phyloP scores from a whole-genome alignment of 2,888 invertebrate genomes.

The Metalampra italica region DNA sequence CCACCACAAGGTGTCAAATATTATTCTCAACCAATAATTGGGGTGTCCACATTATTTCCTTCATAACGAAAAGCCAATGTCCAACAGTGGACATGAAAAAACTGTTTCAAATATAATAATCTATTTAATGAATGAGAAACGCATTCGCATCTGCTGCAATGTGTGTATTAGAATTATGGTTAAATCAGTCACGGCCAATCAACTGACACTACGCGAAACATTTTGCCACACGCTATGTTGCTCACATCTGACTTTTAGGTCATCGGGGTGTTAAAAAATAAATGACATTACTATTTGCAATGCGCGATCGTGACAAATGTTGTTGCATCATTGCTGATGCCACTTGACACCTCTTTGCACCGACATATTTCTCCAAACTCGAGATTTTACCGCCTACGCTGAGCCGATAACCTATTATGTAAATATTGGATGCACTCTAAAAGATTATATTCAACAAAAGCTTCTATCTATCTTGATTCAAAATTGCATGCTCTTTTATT shows the following conservation, averaged over 20 bases:
- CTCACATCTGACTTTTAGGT: neutral
- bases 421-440: conserved; percentile 4
- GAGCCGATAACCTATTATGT: conserved; percentile 11
- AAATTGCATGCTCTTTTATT: conserved; percentile 1
- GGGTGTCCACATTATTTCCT: too few species aligned
- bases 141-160: neutral
- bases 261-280: conserved; percentile 3
- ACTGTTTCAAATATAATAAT: too few species aligned
- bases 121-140: neutral
- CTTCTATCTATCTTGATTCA: conserved; percentile 1
- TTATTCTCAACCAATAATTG: too few species aligned
- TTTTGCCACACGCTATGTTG: too few species aligned
- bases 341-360: conserved; percentile 27
- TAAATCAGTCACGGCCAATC: too few species aligned
- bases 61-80: too few species aligned
- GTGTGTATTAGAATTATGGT: too few species aligned
- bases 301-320: conserved; percentile 18
- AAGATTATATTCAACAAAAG: conserved; percentile 5
- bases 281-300: conserved; percentile 12
- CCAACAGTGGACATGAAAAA: too few species aligned
- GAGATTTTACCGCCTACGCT: conserved; percentile 16
- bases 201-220: too few species aligned
- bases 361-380: conserved; percentile 11
- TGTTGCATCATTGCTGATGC: conserved; percentile 13
- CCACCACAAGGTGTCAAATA: too few species aligned